phyloP scores from a whole-genome alignment of 2,113 vertebrate species.

The Dicrurus megarhynchus region DNA sequence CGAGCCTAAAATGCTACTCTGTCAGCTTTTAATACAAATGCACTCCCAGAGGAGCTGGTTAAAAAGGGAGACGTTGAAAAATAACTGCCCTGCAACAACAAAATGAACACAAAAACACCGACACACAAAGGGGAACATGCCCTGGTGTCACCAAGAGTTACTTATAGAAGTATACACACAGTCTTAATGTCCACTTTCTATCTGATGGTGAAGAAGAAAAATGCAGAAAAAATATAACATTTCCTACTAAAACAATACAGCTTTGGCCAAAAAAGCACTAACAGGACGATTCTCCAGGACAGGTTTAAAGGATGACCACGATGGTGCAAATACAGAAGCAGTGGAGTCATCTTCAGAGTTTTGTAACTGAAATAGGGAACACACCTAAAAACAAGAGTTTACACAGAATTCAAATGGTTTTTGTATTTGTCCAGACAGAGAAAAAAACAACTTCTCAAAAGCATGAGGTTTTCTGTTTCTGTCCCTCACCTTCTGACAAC shows the following conservation, averaged over 20 bases:
- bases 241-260: background rate
- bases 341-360: background rate
- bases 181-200: background rate
- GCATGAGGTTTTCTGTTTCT: background rate
- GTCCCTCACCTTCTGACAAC: background rate
- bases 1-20: background rate
- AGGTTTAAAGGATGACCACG: background rate
- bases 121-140: background rate
- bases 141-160: background rate
- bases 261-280: background rate
- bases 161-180: fast-evolving
- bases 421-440: background rate
- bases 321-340: background rate
- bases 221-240: background rate
- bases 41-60: background rate
- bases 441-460: background rate
- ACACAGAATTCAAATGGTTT: background rate
- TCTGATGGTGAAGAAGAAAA: background rate
- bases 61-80: background rate
- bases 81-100: background rate
- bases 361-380: background rate
- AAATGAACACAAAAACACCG: background rate
- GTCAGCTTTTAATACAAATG: background rate
- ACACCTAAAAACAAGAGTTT: background rate
- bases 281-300: fast-evolving